Conservation (phyloP, 2,888 invertebrate genomes). For the Philopedon plagiatum region DNA sequence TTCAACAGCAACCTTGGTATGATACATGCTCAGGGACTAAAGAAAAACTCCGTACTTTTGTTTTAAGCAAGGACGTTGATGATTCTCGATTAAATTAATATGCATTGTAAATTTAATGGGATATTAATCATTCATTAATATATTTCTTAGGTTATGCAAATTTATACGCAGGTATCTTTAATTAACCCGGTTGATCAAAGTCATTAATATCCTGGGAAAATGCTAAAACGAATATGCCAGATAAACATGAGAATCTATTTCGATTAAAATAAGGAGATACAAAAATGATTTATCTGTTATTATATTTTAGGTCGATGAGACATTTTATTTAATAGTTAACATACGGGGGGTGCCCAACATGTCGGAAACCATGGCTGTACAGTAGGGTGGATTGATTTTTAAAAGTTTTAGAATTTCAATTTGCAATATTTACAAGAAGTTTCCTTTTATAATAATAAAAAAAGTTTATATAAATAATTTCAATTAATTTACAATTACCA, state of each 20-base stretch:
- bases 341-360: too few species aligned
- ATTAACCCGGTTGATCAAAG: constrained; percentile 26
- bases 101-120: constrained; percentile 37
- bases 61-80: constrained; percentile 19
- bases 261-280: not conserved
- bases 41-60: constrained; percentile 7
- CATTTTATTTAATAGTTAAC: not conserved
- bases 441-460: too few species aligned
- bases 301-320: not conserved
- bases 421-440: too few species aligned
- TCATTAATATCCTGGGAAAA: constrained; percentile 35
- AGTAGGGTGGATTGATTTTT: not conserved
- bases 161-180: constrained; percentile 17
- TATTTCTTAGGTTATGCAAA: constrained; percentile 27
- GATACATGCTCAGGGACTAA: constrained; percentile 26
- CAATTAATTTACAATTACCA: too few species aligned
- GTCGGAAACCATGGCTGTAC: too few species aligned
- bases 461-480: too few species aligned
- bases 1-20: too few species aligned
- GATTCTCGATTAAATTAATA: constrained; percentile 38
- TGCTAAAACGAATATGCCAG: constrained; percentile 18
- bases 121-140: constrained; percentile 34
- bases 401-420: too few species aligned
- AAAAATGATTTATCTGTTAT: not conserved
- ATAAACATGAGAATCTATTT: not conserved